Percentiles rank a stretch among this genome's conserved stretches.
These are phyloP conservation scores for Dryomyza anilis DNA, from an alignment of 2,888 invertebrate genomes.

Conservation along the genomic window DNA sequence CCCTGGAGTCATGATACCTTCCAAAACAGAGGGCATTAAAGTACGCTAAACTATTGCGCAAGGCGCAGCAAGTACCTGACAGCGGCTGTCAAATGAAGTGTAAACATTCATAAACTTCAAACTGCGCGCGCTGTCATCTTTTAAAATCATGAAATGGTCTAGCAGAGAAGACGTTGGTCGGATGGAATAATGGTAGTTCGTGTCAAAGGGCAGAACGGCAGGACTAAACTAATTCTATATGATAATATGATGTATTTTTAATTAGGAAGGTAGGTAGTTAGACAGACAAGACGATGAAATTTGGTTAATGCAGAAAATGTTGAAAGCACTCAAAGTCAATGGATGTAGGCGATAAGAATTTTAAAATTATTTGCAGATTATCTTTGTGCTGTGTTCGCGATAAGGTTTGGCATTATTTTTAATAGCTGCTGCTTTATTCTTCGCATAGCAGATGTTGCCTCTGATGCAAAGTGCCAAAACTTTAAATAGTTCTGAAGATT, in stretches of 20 bases:
- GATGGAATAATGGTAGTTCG: too few species aligned
- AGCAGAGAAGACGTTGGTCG: neutral
- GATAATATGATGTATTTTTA: neutral
- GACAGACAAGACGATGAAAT: conserved; percentile 2
- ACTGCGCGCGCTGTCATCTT: conserved; percentile 8
- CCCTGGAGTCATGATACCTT: too few species aligned
- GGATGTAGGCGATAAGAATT: too few species aligned
- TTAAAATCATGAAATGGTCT: neutral
- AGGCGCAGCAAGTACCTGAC: conserved; percentile 3
- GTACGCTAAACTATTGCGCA: too few species aligned
- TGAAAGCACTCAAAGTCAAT: conserved; percentile 8
- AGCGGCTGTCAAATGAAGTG: conserved; percentile 17
- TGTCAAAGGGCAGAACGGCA: neutral
- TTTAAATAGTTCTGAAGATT: too few species aligned
- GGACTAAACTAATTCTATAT: neutral
- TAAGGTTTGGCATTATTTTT: too few species aligned
- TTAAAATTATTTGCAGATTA: too few species aligned
- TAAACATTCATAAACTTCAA: conserved; percentile 7
- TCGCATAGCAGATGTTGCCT: too few species aligned
- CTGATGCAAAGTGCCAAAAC: too few species aligned
- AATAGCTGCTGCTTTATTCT: too few species aligned
- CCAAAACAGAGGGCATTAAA: too few species aligned
- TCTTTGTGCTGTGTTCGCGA: too few species aligned
- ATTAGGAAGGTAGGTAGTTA: neutral
- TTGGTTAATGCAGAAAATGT: conserved; percentile 5